Evolutionary conservation across 2,113 vertebrate genomes (phyloP).

Genomic region (Macaca nemestrina): DNA sequence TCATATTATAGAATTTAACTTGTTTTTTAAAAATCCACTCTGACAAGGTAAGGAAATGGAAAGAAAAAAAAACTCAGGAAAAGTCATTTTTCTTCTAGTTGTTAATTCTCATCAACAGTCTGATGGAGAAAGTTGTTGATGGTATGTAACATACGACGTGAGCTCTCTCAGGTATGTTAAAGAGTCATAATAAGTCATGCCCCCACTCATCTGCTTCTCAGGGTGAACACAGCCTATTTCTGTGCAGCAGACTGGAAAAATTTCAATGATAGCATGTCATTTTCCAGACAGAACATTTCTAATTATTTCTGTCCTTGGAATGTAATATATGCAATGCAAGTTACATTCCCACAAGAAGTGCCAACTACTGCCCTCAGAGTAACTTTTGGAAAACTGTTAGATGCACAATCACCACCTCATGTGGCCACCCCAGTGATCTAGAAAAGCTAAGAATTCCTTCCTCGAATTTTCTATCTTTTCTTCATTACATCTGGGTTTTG

Average conservation of each 20-base stretch:
- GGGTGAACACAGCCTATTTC: not conserved
- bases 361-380: not conserved
- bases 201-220: not conserved
- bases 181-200: not conserved
- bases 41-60: not conserved
- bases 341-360: not conserved
- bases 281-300: not conserved
- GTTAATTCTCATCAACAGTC: not conserved
- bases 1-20: not conserved
- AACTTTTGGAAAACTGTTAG: not conserved
- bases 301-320: not conserved
- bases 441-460: not conserved
- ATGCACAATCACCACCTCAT: not conserved
- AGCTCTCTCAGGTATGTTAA: not conserved
- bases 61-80: not conserved
- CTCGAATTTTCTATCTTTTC: not conserved
- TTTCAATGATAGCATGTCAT: not conserved
- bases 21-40: not conserved
- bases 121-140: not conserved
- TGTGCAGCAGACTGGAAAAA: not conserved
- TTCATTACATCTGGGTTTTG: not conserved
- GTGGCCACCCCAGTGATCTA: not conserved
- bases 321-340: not conserved
- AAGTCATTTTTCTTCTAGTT: not conserved
- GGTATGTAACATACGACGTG: not conserved